These are phyloP conservation scores for Peromyscus melanophrys DNA, from an alignment of 2,797 vertebrate genomes.

Conservation along the genomic window DNA sequence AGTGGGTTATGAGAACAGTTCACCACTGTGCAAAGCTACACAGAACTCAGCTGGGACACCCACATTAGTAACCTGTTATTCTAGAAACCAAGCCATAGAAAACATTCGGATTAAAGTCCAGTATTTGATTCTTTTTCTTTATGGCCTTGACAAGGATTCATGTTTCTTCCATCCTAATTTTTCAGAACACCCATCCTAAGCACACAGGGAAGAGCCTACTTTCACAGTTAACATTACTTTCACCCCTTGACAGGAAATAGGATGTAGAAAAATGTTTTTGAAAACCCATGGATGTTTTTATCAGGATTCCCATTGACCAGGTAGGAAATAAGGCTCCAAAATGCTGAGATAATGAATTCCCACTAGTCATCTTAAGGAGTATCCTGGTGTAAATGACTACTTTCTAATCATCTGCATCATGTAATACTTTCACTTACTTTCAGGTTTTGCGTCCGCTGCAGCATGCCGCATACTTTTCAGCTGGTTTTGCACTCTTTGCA, in stretches of 20 bases:
- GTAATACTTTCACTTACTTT: slow-evolving; percentile 93
- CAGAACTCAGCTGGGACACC: not conserved
- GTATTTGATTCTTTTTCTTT: slow-evolving; percentile 4
- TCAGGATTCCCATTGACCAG: not conserved
- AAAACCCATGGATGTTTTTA: not conserved
- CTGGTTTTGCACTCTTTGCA: slow-evolving; percentile 95
- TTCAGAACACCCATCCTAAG: not conserved
- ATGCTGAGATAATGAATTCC: not conserved
- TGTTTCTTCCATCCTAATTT: not conserved
- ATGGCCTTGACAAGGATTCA: not conserved
- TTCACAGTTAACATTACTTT: not conserved
- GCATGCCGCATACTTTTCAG: slow-evolving; percentile 96
- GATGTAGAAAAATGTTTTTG: not conserved
- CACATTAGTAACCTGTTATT: not conserved
- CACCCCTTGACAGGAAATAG: not conserved
- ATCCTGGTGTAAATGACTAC: not conserved
- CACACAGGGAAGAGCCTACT: not conserved
- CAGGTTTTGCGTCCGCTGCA: slow-evolving; percentile 95
- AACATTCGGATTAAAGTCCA: slow-evolving; percentile 23
- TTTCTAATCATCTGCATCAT: not conserved
- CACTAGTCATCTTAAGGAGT: not conserved
- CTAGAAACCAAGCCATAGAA: not conserved
- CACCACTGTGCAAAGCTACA: not conserved
- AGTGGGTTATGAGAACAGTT: not conserved
- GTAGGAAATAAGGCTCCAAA: slow-evolving; percentile 1